Percentiles rank a stretch among this genome's conserved stretches.
Conservation (phyloP, 2,888 invertebrate genomes). For the Epinotia bilunana region DNA sequence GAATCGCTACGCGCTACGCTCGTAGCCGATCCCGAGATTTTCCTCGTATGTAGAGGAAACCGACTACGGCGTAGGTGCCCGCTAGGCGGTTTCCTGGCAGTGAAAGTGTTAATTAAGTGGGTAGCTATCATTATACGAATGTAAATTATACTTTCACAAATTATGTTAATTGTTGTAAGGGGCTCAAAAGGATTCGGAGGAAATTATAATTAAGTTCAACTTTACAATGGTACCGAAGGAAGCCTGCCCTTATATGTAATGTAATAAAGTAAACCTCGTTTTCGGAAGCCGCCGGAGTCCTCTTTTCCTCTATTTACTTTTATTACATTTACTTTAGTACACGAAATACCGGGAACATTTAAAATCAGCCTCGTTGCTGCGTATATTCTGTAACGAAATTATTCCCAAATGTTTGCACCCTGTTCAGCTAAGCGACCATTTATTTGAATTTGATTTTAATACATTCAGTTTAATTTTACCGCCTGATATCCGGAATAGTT, state of each 20-base stretch:
- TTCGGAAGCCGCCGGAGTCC: neutral
- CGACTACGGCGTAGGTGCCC: no score
- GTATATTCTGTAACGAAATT: neutral
- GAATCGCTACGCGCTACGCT: no score
- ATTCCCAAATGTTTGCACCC: neutral
- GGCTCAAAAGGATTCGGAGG: constrained; percentile 26
- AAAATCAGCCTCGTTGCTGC: neutral
- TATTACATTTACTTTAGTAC: constrained; percentile 4
- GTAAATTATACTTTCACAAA: constrained; percentile 23
- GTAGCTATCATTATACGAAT: constrained; percentile 17
- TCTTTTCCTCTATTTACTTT: constrained; percentile 10
- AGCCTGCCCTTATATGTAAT: constrained; percentile 27
- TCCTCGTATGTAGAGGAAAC: no score
- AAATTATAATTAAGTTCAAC: constrained; percentile 40
- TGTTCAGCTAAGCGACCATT: neutral
- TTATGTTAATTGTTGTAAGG: constrained; percentile 39
- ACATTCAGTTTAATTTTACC: no score
- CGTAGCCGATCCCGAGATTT: no score
- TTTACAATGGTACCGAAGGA: constrained; percentile 32
- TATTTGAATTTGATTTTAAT: neutral
- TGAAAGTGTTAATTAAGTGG: constrained; percentile 9
- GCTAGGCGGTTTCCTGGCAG: no score
- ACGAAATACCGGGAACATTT: neutral
- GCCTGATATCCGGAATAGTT: no score
- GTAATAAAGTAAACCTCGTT: constrained; percentile 29